Evolutionary conservation across 2,797 vertebrate genomes (phyloP), one percentile per base, ranked within the genome.

Genomic region (Erithacus rubecula): DNA sequence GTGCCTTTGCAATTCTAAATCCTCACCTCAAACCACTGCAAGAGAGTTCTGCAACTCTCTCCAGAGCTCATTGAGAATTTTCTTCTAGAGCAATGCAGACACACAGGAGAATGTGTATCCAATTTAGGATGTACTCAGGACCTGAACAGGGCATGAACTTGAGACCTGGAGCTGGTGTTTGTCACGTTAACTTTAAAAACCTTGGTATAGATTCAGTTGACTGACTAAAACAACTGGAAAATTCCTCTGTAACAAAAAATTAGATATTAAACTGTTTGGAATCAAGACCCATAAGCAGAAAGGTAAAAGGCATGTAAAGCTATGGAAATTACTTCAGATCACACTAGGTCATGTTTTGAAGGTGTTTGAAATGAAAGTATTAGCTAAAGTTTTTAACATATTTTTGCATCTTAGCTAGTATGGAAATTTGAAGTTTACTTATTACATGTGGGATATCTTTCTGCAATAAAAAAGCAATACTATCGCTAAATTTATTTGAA

Each of bases 281-380:
- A 92, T 90, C 68, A 87, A 82, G 93, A 89, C 19, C n/a, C 47
- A 76, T 71, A 56, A 79, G 51, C 26, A 81, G 52, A 34, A 81
- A 70, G 15, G 15, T 11, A 67, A 52, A 77, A 41, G 27, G 16
- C 6, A 14, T 18, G 44, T 52, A 86, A 80, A 67, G 2, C 6
- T 70, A 4, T 46, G 30, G 36, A 65, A 24, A 43, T 69, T 39
- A 76, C 11, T 72, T 85, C 30, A 65, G 55, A 37, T 60, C 34
- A 44, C 11, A 36, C 55, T 55, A 69, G 6, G 8, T 58, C 44
- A 15, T 44, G 9, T n/a, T 64, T 52, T 52, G 16, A 65, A 58
- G 5, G 12, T 44, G 29, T 39, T 65, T 65, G 30, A 52, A 52
- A 46, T 22, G 1, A 34, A 74, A 67, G 7, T 19, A 22, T 46